Conservation (phyloP, 2,113 vertebrate genomes). For the Oryzias celebensis region DNA sequence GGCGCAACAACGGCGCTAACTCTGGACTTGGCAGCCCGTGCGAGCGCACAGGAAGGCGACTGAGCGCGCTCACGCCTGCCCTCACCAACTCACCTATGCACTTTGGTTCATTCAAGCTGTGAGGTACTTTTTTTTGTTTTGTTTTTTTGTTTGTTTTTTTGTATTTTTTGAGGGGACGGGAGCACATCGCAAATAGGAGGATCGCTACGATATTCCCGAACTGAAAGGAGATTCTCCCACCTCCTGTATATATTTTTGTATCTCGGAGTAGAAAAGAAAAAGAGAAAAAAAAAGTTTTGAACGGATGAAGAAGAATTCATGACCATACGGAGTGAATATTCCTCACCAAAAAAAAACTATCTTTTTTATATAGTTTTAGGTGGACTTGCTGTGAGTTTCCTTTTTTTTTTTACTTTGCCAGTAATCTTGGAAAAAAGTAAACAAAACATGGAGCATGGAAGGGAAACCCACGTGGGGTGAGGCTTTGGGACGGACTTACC, state of each 20-base stretch:
- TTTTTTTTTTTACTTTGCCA: conserved; percentile 51
- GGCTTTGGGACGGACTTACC: conserved; percentile 42
- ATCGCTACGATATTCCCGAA: conserved; percentile 64
- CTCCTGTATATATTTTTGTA: conserved; percentile 77
- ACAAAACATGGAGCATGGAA: conserved; percentile 24
- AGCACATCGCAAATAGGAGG: conserved; percentile 73
- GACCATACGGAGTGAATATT: conserved; percentile 66
- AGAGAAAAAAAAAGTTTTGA: conserved; percentile 59
- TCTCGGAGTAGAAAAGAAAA: conserved; percentile 60
- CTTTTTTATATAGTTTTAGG: conserved; percentile 53
- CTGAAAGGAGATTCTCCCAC: conserved; percentile 68
- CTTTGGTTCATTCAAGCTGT: conserved; percentile 83
- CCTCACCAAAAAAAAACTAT: conserved; percentile 59
- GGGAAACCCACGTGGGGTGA: conserved; percentile 41
- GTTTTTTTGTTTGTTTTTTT: no score
- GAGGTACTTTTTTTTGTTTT: conserved; percentile 71
- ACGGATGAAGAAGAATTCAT: conserved; percentile 10
- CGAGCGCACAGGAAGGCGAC: no score
- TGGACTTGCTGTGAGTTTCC: conserved; percentile 55
- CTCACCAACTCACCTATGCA: conserved; percentile 81
- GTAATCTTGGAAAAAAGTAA: conserved; percentile 45
- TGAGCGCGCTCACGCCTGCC: conserved; percentile 64
- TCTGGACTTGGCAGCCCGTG: no score
- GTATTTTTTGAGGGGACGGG: conserved; percentile 51
- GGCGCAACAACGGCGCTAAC: conserved; percentile 54